A percentile compares a stretch with the other conserved stretches of the same genome.
phyloP scores from a whole-genome alignment of 92 coral and sea anemone genomes.

The Umimayanthus kanabou region DNA sequence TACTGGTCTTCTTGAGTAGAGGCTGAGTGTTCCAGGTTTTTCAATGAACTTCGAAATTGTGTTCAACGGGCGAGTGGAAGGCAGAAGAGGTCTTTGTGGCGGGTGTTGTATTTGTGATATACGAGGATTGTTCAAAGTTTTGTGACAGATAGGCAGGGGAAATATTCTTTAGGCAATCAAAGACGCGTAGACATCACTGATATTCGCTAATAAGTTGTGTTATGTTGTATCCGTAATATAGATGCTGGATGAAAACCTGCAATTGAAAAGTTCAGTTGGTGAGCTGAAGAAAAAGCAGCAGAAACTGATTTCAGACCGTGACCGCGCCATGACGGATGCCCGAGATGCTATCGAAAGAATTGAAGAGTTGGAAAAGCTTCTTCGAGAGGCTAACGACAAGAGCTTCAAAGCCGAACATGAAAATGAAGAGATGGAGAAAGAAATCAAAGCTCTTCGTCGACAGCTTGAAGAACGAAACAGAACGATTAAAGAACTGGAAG shows the following conservation, averaged over 20 bases:
- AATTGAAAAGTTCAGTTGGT: conserved; percentile 51
- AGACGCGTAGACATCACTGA: too few relatives aligned
- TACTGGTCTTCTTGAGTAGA: too few relatives aligned
- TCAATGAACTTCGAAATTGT: too few relatives aligned
- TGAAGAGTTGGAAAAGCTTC: conserved; percentile 68
- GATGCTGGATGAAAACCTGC: conserved; percentile 60
- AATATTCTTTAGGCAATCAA: too few relatives aligned
- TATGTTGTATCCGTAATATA: conserved; percentile 22
- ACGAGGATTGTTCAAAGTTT: too few relatives aligned
- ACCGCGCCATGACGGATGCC: conserved; percentile 72
- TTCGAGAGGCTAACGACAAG: conserved; percentile 58
- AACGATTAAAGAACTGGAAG: conserved; percentile 59
- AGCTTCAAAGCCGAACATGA: conserved; percentile 68
- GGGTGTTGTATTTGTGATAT: too few relatives aligned
- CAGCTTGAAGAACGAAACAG: conserved; percentile 57
- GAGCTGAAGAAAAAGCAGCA: conserved; percentile 62
- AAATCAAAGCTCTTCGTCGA: conserved; percentile 56
- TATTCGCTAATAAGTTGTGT: too few relatives aligned
- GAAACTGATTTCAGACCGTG: conserved; percentile 69
- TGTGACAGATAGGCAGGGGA: too few relatives aligned
- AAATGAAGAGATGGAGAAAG: conserved; percentile 73
- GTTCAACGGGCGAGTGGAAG: too few relatives aligned
- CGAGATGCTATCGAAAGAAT: conserved; percentile 59
- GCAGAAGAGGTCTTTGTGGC: too few relatives aligned
- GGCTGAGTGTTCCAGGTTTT: too few relatives aligned